These are phyloP conservation scores for Myzus persicae DNA, from an alignment of 1,140 invertebrate species.

Conservation along the genomic window DNA sequence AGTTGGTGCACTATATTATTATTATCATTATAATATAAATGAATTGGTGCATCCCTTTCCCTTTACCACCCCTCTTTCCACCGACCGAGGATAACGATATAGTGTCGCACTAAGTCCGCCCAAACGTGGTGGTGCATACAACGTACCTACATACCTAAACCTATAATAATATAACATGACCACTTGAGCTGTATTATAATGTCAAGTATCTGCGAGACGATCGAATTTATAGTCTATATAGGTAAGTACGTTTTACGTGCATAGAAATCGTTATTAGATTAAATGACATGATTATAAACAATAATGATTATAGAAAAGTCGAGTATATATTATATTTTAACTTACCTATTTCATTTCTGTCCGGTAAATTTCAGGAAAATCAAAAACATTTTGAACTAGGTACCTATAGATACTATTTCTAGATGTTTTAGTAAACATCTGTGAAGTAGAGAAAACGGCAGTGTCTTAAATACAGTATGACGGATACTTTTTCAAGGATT, in stretches of 20 bases:
- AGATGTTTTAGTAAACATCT: not conserved
- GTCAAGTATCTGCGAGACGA: not conserved
- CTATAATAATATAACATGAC: not conserved
- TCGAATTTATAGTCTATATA: not conserved
- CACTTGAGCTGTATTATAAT: not conserved
- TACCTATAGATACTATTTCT: not conserved
- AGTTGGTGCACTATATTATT: not conserved
- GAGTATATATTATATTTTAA: not conserved
- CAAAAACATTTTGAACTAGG: not conserved
- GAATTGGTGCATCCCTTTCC: not conserved
- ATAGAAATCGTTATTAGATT: not conserved
- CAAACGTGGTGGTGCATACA: not conserved
- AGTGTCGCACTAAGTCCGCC: not conserved
- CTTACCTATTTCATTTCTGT: not conserved
- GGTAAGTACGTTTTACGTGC: not conserved
- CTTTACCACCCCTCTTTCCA: not conserved
- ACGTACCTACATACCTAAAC: not conserved
- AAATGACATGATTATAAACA: not conserved
- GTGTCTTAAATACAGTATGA: not conserved
- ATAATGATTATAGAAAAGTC: not conserved
- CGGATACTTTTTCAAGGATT: too few species aligned
- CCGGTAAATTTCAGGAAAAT: not conserved
- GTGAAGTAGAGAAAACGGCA: not conserved
- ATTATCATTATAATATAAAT: not conserved
- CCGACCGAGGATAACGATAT: not conserved